Evolutionary conservation across 1,140 invertebrate species (phyloP).

Genomic region (Ladona fulva): DNA sequence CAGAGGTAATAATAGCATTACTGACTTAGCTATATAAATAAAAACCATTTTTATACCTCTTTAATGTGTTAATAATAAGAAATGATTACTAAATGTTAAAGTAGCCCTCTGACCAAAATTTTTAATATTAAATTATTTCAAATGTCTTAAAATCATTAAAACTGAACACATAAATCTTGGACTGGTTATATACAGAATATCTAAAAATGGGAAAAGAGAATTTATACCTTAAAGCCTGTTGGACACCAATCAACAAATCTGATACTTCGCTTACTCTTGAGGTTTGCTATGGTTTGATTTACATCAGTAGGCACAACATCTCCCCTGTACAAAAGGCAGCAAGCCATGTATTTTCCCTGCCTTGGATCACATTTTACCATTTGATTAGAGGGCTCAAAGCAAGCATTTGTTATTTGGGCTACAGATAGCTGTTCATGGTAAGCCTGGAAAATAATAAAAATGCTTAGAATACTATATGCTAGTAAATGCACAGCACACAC

Average conservation of each 20-base stretch:
- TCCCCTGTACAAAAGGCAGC: conserved; percentile 56
- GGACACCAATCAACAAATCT: conserved; percentile 58
- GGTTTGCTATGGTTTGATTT: conserved; percentile 52
- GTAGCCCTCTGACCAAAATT: too few species aligned
- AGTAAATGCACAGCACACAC: too few species aligned
- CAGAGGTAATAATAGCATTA: too few species aligned
- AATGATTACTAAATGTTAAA: too few species aligned
- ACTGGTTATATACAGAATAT: too few species aligned
- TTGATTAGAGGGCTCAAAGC: conserved; percentile 55
- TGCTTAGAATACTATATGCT: background rate
- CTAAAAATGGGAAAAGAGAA: too few species aligned
- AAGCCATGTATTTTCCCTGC: conserved; percentile 63
- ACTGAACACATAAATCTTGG: too few species aligned
- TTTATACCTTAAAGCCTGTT: conserved; percentile 43
- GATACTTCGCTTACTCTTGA: conserved; percentile 47
- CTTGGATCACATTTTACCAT: conserved; percentile 61
- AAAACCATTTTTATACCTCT: too few species aligned
- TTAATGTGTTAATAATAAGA: too few species aligned
- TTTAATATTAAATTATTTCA: too few species aligned
- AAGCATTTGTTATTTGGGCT: conserved; percentile 53
- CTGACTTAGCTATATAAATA: too few species aligned
- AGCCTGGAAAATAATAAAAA: conserved; percentile 36
- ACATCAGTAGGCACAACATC: conserved; percentile 50
- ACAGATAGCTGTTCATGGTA: conserved; percentile 61
- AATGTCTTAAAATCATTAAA: too few species aligned